These are phyloP conservation scores for Sylvicola cinctus DNA, from an alignment of 2,888 invertebrate species.

Conservation along the genomic window DNA sequence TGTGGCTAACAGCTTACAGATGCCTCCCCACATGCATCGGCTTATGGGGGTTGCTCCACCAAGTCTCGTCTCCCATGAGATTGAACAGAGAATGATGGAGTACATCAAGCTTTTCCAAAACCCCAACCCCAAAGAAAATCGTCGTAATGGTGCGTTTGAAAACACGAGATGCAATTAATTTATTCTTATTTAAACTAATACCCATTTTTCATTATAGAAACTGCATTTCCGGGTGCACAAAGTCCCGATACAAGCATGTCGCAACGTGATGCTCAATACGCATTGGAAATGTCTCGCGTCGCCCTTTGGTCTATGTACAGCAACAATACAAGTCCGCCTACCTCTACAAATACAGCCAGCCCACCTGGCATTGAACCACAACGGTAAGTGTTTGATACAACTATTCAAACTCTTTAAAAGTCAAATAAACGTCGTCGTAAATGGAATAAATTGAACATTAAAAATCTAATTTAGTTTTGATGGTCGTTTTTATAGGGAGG, in stretches of 20 bases:
- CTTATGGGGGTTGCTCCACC: too few relatives aligned
- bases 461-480: conserved; percentile 1
- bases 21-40: too few relatives aligned
- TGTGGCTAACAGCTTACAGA: too few relatives aligned
- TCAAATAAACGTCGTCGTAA: too few relatives aligned
- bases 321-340: conserved; percentile 36
- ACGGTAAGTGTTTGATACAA: conserved; percentile 20
- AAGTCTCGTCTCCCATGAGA: too few relatives aligned
- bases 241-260: conserved; percentile 31
- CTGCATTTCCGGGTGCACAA: conserved; percentile 14
- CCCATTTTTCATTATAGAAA: too few relatives aligned
- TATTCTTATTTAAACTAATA: too few relatives aligned
- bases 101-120: conserved; percentile 53
- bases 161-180: too few relatives aligned
- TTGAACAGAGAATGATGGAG: too few relatives aligned
- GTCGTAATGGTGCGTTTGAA: conserved; percentile 22
- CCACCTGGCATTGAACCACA: conserved; percentile 25
- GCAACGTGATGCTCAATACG: conserved; percentile 35
- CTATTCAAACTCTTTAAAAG: too few relatives aligned
- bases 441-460: neutral
- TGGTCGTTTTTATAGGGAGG: conserved; percentile 33
- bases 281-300: conserved; percentile 56
- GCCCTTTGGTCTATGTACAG: conserved; percentile 69
- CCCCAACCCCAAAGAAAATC: conserved; percentile 21
- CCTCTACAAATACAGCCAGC: conserved; percentile 25